Percentiles rank a stretch among this genome's conserved stretches.
These are phyloP conservation scores for Stenurella melanura DNA, from an alignment of 2,888 invertebrate species.

Conservation along the genomic window DNA sequence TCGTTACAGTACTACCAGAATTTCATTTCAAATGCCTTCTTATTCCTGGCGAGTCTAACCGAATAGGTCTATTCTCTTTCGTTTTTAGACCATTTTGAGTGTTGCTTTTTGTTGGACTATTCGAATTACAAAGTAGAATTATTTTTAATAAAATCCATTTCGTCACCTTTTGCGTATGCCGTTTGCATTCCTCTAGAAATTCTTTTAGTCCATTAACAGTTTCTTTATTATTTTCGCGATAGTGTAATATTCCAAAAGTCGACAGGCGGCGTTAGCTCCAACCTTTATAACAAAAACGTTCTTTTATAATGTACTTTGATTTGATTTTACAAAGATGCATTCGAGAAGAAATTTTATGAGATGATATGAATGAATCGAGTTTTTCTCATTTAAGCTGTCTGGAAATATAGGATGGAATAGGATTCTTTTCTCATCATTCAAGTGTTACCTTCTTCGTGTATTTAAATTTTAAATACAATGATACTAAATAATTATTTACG, in stretches of 20 bases:
- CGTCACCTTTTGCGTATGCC: constrained; percentile 22
- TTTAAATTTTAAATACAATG: too few species aligned
- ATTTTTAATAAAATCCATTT: constrained; percentile 16
- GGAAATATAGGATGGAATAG: background rate
- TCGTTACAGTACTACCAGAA: background rate
- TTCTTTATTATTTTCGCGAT: constrained; percentile 18
- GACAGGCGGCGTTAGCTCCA: background rate
- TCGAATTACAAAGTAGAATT: constrained; percentile 18
- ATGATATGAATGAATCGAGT: background rate
- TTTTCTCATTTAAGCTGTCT: background rate
- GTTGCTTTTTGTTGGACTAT: constrained; percentile 9
- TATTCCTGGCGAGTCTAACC: background rate
- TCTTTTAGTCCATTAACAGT: constrained; percentile 2
- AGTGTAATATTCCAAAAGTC: constrained; percentile 19
- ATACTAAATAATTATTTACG: too few species aligned
- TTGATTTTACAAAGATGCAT: constrained; percentile 1
- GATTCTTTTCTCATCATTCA: background rate
- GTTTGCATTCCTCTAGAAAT: constrained; percentile 17
- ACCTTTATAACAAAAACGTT: constrained; percentile 9
- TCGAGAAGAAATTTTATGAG: background rate
- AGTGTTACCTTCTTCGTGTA: background rate
- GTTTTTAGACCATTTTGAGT: constrained; percentile 24
- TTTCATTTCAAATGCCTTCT: constrained; percentile 16
- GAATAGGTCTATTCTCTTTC: background rate
- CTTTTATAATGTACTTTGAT: background rate